These are phyloP conservation scores for Glaucopsyche alexis DNA, from an alignment of 2,888 invertebrate species.

Conservation along the genomic window DNA sequence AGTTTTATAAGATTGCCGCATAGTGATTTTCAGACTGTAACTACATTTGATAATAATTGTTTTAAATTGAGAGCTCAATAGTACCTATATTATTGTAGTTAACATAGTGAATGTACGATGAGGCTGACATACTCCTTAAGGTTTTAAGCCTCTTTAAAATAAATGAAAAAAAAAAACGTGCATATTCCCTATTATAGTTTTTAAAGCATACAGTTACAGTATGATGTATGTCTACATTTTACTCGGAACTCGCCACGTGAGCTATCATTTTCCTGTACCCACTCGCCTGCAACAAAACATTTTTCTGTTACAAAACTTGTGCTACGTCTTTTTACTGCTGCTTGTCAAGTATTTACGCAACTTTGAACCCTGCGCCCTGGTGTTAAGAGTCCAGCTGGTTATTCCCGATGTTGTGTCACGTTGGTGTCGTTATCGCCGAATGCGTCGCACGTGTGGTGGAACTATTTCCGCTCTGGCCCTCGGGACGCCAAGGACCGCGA, in stretches of 20 bases:
- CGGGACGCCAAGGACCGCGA: conserved; percentile 63
- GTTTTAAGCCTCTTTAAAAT: too few relatives aligned
- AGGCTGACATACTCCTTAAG: too few relatives aligned
- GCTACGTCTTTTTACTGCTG: conserved; percentile 32
- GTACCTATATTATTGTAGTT: too few relatives aligned
- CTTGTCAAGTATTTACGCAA: conserved; percentile 19
- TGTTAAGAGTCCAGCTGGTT: conserved; percentile 24
- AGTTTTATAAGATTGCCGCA: too few relatives aligned
- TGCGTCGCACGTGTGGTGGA: conserved; percentile 67
- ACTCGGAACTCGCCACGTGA: conserved; percentile 37
- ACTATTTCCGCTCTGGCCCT: conserved; percentile 70
- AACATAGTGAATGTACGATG: too few relatives aligned
- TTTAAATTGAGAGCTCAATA: too few relatives aligned
- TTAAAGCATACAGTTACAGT: too few relatives aligned
- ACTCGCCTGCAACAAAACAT: conserved; percentile 53
- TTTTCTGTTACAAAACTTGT: conserved; percentile 45
- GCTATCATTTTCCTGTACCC: conserved; percentile 61
- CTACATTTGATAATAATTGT: too few relatives aligned
- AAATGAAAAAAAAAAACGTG: too few relatives aligned
- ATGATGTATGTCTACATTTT: too few relatives aligned
- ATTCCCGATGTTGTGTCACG: conserved; percentile 32
- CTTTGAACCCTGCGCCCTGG: conserved; percentile 27
- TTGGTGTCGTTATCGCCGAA: conserved; percentile 60
- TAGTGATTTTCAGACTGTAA: too few relatives aligned
- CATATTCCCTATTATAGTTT: too few relatives aligned